Base-by-base conservation (phyloP, 2,797 vertebrate genomes). In the Cossypha caffra region DNA sequence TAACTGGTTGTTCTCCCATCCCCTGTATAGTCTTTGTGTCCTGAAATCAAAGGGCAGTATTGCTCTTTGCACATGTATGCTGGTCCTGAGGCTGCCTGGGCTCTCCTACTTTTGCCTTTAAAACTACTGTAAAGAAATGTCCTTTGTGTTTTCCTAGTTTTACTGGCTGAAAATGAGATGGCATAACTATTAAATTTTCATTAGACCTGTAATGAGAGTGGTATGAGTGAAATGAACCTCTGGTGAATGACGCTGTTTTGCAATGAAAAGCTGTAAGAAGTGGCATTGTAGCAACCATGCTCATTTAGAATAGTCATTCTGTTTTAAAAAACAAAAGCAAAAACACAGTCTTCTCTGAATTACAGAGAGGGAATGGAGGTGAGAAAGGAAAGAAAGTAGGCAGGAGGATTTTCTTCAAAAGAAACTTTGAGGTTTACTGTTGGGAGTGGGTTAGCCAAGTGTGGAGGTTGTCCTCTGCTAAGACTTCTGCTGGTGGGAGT, bases 381-480 rank as follows among this genome's bases (percentile, higher is more conserved):
- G 62, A 59, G 64, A 62, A 80, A 71, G 67, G 40, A 71, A 90
- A 37, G 55, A 59, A 80, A 91, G 52, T 54, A 20, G 50, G 57
- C 64, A 51, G 47, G 67, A 92, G 52, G 48, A 71, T 87, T 83
- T 89, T 93, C 68, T 91, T 94, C 95, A 92, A 72, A 94, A 86
- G 92, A 86, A 79, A 55, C 72, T 66, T 87, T 85, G 78, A 83
- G 84, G 68, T 93, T 91, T 86, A 37, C 25, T 18, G 23, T 80
- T 87, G 78, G 47, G 82, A 90, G 28, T 51, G 68, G 54, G 75
- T 85, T 83, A 74, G 77, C 79, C 69, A 63, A 90, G 59, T 3
- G 1, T n/a, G 43, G 86, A 88, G 47, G 55, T 66, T 92, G 84
- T 87, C 81, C 47, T 82, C 50, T 64, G 33, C 51, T 59, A 11